These are phyloP conservation scores for Anguilla rostrata DNA, from an alignment of 2,113 vertebrate genomes.

Conservation along the genomic window DNA sequence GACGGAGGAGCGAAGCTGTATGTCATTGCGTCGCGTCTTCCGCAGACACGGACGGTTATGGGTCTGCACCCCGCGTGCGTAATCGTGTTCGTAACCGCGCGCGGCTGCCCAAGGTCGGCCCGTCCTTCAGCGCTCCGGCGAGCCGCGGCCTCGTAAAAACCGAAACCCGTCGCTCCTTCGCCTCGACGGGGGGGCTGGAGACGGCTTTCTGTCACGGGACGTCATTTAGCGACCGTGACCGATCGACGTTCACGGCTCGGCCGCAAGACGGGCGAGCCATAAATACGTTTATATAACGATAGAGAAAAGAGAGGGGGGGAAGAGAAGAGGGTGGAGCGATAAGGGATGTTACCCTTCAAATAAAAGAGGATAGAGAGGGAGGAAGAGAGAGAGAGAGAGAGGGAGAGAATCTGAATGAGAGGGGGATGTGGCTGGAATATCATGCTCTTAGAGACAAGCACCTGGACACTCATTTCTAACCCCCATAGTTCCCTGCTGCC, in stretches of 20 bases:
- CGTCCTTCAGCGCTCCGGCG: neutral
- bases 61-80: neutral
- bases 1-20: too few relatives aligned
- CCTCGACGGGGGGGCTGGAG: neutral
- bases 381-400: neutral
- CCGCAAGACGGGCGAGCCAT: too few relatives aligned
- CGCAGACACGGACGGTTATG: neutral
- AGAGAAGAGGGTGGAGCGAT: neutral
- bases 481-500: slow-evolving; percentile 17
- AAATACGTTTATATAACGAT: too few relatives aligned
- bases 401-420: neutral
- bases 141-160: neutral
- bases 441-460: slow-evolving; percentile 18
- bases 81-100: neutral
- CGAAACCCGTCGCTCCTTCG: neutral
- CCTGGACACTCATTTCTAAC: neutral
- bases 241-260: neutral
- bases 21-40: neutral
- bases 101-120: neutral
- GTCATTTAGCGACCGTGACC: neutral
- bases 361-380: too few relatives aligned
- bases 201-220: neutral
- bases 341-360: neutral
- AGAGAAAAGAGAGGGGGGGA: neutral
- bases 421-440: slow-evolving; percentile 31